Conservation (phyloP, 2,888 invertebrate genomes). For the Dolichomitus sp. region DNA sequence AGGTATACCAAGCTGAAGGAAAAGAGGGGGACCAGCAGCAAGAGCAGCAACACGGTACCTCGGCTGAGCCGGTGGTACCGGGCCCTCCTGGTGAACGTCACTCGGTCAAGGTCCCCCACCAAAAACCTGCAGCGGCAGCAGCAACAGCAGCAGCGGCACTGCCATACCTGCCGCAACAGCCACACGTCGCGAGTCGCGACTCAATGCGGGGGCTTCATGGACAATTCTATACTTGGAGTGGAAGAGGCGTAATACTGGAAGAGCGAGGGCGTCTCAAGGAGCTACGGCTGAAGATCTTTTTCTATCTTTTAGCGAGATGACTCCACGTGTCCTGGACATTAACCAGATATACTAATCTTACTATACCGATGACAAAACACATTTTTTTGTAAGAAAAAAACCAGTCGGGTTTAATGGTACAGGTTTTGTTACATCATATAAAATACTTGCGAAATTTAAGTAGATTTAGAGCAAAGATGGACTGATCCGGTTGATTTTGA, state of each 20-base stretch:
- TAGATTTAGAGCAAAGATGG: neutral
- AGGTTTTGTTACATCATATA: neutral
- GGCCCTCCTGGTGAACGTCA: slow-evolving; percentile 76
- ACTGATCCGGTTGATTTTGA: neutral
- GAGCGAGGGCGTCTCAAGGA: slow-evolving; percentile 20
- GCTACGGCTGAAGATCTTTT: neutral
- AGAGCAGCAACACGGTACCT: slow-evolving; percentile 27
- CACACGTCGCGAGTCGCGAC: slow-evolving; percentile 32
- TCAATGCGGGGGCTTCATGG: slow-evolving; percentile 71
- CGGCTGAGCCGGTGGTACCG: slow-evolving; percentile 34
- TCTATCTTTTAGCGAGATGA: neutral
- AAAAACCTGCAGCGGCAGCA: slow-evolving; percentile 75
- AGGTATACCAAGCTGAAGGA: slow-evolving; percentile 70
- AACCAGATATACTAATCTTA: neutral
- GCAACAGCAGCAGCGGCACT: slow-evolving; percentile 18
- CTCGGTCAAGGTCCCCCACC: slow-evolving; percentile 84
- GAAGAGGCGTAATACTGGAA: slow-evolving; percentile 46
- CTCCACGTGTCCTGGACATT: neutral
- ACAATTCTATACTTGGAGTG: slow-evolving; percentile 80
- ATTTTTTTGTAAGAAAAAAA: neutral
- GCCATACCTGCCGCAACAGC: slow-evolving; percentile 47
- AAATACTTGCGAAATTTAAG: neutral
- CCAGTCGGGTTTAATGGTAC: neutral
- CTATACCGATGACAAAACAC: neutral
- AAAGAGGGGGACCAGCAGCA: slow-evolving; percentile 14